Base-by-base conservation (phyloP, 2,797 vertebrate genomes). In the Gallirallus australis region DNA sequence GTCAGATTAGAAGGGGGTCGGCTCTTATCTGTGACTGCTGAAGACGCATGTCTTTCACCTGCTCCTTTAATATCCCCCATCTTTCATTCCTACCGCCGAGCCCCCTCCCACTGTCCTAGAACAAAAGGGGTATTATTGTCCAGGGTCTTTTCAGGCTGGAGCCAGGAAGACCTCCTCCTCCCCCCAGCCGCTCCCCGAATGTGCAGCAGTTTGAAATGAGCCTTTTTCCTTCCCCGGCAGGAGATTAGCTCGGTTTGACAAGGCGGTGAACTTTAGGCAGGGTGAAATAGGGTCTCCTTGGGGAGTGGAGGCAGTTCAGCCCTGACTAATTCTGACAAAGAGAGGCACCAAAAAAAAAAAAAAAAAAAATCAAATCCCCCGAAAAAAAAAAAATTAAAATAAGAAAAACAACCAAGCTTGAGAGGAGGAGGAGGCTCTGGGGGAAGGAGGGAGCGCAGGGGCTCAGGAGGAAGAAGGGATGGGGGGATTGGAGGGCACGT, bases 71-170 rank as follows among this genome's bases (percentile, higher is more conserved):
- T 98, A 98, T 97, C 97, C 97, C 97, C 97, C 97, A 98, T 97
- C 97, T 97, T 97, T 97, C 98, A 97, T 96, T 97, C 95, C 96
- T 96, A 95, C 98, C 95, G 97, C 97, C 94, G 97, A 97, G 94
- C 98, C 98, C 97, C 97, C 98, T 98, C 98, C 98, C 97, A 97
- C 97, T 97, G 97, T 96, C 95, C 95, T 97, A 97, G 98, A 98
- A 98, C 98, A 98, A 98, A 98, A 98, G 96, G 96, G 96, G 97
- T 97, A 98, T 98, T 98, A 98, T 98, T 98, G 98, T 97, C 97
- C 95, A 61, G 97, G 97, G 98, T 97, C 97, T 98, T 98, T 98
- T 97, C 98, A 98, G 97, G 97, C 98, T 98, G 98, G 97, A 97
- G 97, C 95, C 97, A 97, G 97, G 97, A 98, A 97, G 97, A 96